A percentile compares a stretch with the other conserved stretches of the same genome.
These are phyloP conservation scores for Oscarella lobularis DNA, from an alignment of 37 sponge, comb jelly and placozoan genomes.

Conservation along the genomic window DNA sequence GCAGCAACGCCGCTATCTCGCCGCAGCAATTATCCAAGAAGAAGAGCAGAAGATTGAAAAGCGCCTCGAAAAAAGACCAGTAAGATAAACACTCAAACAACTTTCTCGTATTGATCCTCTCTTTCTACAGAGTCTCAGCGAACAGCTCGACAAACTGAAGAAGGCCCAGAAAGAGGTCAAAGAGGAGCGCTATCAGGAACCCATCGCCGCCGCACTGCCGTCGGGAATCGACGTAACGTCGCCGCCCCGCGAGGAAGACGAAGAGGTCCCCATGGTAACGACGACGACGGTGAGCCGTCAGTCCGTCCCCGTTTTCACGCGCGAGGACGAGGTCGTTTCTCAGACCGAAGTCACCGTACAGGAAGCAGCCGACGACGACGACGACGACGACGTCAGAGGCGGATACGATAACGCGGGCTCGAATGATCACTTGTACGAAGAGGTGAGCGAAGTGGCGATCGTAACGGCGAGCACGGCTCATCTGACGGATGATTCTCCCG, in stretches of 20 bases:
- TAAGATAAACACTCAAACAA: too few relatives aligned
- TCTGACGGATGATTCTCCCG: background rate
- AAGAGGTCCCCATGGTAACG: too few relatives aligned
- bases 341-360: background rate
- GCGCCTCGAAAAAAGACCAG: too few relatives aligned
- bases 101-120: too few relatives aligned
- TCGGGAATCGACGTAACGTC: background rate
- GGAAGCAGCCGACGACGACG: background rate
- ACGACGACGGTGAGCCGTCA: too few relatives aligned
- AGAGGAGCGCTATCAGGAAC: too few relatives aligned
- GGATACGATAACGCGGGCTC: background rate
- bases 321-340: background rate
- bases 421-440: background rate
- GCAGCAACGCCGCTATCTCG: background rate
- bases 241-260: background rate
- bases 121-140: background rate
- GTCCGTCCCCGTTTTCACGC: background rate
- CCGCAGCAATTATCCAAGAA: background rate
- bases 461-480: background rate
- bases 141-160: background rate
- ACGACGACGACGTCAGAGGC: too few relatives aligned
- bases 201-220: too few relatives aligned
- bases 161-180: background rate
- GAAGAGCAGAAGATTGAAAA: background rate
- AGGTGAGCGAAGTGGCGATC: background rate